Base-by-base conservation (phyloP, 1,140 invertebrate genomes). In the Drosophila serrata region DNA sequence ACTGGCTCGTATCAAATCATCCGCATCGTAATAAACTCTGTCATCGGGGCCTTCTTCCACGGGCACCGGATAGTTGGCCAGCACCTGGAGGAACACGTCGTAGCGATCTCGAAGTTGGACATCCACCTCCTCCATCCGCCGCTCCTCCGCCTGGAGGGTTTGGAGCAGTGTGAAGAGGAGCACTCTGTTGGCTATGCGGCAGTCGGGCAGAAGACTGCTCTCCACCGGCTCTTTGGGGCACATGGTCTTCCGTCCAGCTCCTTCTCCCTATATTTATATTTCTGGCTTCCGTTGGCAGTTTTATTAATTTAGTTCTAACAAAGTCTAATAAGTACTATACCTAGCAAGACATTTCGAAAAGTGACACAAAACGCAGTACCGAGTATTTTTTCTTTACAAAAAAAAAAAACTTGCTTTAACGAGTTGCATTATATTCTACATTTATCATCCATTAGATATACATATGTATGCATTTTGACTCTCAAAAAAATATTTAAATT, bases 31-130 rank as follows among this genome's bases (percentile, higher is more conserved):
- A 15, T 22, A 46, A 6, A 22, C 2, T 11, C 8, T 8, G 11
- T 15, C 6, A 3, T 60, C 31, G 9, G 27, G 4, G 3, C n/a
- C 11, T 2, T 24, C n/a, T 4, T 37, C 40, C 33, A 78, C 33
- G 12, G 82, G 82, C 4, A 60, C 29, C 4, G 82, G 82, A 51
- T 57, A 85, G 37, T 86, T 85, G n/a, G 65, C 46, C 22, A 68
- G 24, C 51, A 85, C 64, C 64, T 85, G 74, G 6, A 78, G 75
- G n/a, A 85, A 85, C 11, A 85, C 69, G 19, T 70, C 68, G 19
- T 81, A 85, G n/a, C 82, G 82, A 62, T 85, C 82, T 13, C 82
- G 61, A 17, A 85, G 22, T 35, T 85, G 42, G 6, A 40, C 53
- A 12, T 78, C 58, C 57, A 85, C 82, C 8, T 81, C 68, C 46